These are phyloP conservation scores for Netelia virgata DNA, from an alignment of 2,888 invertebrate species.

Conservation along the genomic window DNA sequence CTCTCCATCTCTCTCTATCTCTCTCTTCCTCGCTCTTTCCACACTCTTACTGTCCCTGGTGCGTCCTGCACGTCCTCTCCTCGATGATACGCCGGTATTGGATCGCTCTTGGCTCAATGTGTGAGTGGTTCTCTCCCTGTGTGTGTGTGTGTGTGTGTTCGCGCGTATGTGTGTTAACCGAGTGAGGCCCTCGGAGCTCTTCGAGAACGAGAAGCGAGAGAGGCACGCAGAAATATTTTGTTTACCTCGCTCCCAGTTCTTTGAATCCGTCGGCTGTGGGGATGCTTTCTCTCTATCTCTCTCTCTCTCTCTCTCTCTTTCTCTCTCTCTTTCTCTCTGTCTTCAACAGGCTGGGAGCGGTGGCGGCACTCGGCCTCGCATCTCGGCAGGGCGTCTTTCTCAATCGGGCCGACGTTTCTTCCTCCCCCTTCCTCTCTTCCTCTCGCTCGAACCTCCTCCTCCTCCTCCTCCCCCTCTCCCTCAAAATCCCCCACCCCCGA, in stretches of 20 bases:
- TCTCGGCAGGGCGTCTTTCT: conserved; percentile 75
- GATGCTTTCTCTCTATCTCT: conserved; percentile 48
- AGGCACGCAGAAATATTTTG: conserved; percentile 82
- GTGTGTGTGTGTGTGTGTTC: neutral
- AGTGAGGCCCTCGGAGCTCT: conserved; percentile 32
- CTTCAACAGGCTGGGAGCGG: conserved; percentile 28
- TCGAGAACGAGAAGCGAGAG: conserved; percentile 46
- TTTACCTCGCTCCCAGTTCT: conserved; percentile 83
- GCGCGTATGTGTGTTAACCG: neutral
- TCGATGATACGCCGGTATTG: conserved; percentile 1
- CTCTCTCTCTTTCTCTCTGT: conserved; percentile 47
- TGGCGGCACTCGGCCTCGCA: conserved; percentile 74
- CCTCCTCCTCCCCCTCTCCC: conserved; percentile 13
- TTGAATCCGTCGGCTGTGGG: conserved; percentile 80
- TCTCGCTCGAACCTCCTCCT: conserved; percentile 6
- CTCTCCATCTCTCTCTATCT: conserved; percentile 48
- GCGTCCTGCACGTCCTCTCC: neutral
- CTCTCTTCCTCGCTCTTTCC: conserved; percentile 26
- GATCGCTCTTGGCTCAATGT: neutral
- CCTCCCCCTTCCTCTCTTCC: conserved; percentile 53
- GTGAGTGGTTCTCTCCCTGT: neutral
- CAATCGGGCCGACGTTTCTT: conserved; percentile 73
- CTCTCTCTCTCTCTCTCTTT: conserved; percentile 20
- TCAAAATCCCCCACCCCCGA: neutral
- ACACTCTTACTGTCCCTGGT: neutral